These are phyloP conservation scores for Theropithecus gelada DNA, from an alignment of 2,113 vertebrate genomes.

Conservation along the genomic window DNA sequence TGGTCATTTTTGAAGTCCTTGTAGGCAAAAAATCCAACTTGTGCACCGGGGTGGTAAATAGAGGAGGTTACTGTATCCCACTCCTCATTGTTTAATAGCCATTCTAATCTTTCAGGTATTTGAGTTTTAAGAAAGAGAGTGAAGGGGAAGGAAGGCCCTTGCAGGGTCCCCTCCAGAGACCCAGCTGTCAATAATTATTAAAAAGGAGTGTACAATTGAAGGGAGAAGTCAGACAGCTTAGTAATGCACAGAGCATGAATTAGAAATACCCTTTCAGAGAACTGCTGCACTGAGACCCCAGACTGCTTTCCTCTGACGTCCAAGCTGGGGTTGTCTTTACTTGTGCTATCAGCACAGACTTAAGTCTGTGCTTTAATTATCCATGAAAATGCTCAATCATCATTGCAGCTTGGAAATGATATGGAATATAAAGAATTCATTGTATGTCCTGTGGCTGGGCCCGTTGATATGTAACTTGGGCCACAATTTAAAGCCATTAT, in stretches of 20 bases:
- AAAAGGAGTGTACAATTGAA: background rate
- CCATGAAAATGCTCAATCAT: background rate
- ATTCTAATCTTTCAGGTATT: background rate
- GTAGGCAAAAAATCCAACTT: conserved; percentile 33
- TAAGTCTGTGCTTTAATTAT: conserved; percentile 2
- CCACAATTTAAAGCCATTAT: background rate
- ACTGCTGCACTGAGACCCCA: background rate
- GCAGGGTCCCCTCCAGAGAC: background rate
- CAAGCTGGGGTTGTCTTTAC: background rate
- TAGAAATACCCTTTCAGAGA: background rate
- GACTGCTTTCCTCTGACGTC: background rate
- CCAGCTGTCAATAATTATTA: background rate
- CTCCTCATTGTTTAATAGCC: background rate
- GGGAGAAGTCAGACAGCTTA: background rate
- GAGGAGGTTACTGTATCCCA: background rate
- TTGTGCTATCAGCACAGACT: too few relatives aligned
- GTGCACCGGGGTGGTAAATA: background rate
- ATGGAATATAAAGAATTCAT: background rate
- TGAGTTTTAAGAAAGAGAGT: background rate
- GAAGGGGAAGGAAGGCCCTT: background rate
- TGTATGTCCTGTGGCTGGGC: background rate
- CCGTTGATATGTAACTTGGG: background rate
- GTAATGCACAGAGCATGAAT: background rate
- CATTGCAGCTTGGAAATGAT: background rate
- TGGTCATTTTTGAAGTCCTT: background rate